Base-by-base conservation (phyloP, 2,888 invertebrate species). In the Chrysodeixis includens region DNA sequence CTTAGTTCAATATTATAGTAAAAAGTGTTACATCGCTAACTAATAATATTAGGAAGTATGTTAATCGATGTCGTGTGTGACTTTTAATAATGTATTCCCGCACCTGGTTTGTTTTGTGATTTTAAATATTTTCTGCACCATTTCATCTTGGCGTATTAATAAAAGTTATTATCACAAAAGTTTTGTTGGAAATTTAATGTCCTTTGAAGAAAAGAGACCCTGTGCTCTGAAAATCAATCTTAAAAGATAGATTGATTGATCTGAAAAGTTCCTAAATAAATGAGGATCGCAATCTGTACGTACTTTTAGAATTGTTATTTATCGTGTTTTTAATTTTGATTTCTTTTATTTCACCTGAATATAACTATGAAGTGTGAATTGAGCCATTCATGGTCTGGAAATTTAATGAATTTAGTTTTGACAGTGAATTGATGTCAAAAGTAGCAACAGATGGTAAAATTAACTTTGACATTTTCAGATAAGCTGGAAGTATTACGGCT, bases 401-500 rank as follows among this genome's bases (percentile, higher is more conserved):
- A n/a, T n/a, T n/a, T n/a, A n/a, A n/a, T n/a, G n/a, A n/a, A n/a
- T n/a, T n/a, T n/a, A n/a, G n/a, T n/a, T n/a, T n/a, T n/a, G n/a
- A n/a, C n/a, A n/a, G n/a, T n/a, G n/a, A n/a, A n/a, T n/a, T n/a
- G n/a, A n/a, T n/a, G n/a, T n/a, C 35, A 35, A 35, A 35, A 35
- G 26, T 4, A 26, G 2, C 26, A 35, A 14, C 35, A 3, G 4
- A 12, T 35, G 12, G 12, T 12, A 35, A 12, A 12, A 35, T 12
- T 3, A 12, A 7, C 22, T 18, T 30, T 52, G n/a, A 26, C 22
- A 9, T 26, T 64, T 53, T 5, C 61, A 61, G 69, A 30, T 0
- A 1, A 10, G 6, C 30, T 59, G n/a, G 9, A 55, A 14, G 9
- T 61, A 5, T 54, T 76, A 46, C 65, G 26, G 8, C 18, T 81